A percentile compares a stretch with the other conserved stretches of the same genome.
phyloP scores from a whole-genome alignment of 2,888 invertebrate genomes.

The Pterobdella sp. region DNA sequence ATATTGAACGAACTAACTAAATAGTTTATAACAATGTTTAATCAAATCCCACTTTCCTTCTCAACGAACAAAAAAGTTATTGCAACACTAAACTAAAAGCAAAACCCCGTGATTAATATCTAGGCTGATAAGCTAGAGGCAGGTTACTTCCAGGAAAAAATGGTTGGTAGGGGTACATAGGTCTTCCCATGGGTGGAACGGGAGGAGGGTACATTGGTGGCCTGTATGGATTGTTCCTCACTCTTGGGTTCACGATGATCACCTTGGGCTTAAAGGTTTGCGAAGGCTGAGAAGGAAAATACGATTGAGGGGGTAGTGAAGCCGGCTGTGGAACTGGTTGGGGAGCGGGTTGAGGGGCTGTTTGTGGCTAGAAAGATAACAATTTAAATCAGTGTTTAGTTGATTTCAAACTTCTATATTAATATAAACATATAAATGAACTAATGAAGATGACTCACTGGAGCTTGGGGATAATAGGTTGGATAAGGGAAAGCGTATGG shows the following conservation, averaged over 20 bases:
- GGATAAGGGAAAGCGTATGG: neutral
- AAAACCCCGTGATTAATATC: neutral
- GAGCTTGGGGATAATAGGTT: neutral
- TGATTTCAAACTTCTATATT: too few species aligned
- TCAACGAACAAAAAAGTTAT: too few species aligned
- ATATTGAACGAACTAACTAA: too few species aligned
- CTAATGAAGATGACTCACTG: neutral
- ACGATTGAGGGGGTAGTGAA: neutral
- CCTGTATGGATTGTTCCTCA: neutral
- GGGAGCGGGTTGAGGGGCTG: neutral
- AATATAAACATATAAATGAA: too few species aligned
- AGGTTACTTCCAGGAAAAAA: neutral
- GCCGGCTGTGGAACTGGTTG: neutral
- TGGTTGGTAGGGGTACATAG: neutral
- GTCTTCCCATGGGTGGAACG: neutral
- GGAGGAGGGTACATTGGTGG: neutral
- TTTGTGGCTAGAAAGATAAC: neutral
- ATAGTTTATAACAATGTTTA: too few species aligned
- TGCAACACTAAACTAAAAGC: neutral
- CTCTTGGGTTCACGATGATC: conserved; percentile 12
- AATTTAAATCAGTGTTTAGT: neutral
- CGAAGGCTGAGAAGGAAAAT: neutral
- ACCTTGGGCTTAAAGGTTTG: neutral
- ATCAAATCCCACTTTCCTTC: too few species aligned
- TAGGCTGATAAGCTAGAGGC: conserved; percentile 4